A percentile compares a stretch with the other conserved stretches of the same genome.
phyloP scores from a whole-genome alignment of 2,888 invertebrate genomes.

The Melangyna quadrimaculata region DNA sequence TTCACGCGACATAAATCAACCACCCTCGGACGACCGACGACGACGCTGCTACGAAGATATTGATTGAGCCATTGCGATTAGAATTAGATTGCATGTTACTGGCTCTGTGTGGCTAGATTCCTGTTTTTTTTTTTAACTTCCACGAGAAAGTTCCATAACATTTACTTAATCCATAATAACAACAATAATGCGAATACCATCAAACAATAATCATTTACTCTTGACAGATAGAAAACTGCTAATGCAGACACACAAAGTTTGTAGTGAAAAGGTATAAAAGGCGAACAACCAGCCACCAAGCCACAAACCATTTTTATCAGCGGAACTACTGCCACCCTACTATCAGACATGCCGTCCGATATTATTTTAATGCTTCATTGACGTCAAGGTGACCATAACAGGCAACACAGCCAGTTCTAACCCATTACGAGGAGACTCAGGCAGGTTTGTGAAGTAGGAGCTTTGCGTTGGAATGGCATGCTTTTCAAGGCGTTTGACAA shows the following conservation, averaged over 20 bases:
- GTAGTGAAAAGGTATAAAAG: neutral
- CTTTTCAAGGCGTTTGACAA: slow-evolving; percentile 11
- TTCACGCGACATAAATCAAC: slow-evolving; percentile 6
- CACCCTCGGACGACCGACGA: too few species aligned
- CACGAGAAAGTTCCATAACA: slow-evolving; percentile 1
- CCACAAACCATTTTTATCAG: slow-evolving; percentile 8
- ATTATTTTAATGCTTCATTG: slow-evolving; percentile 56
- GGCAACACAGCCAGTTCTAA: slow-evolving; percentile 8
- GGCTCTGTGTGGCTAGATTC: neutral
- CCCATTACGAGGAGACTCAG: neutral
- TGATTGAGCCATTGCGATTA: slow-evolving; percentile 54
- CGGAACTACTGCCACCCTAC: neutral
- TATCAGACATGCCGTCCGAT: neutral
- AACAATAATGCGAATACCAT: slow-evolving; percentile 26
- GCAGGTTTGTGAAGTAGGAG: slow-evolving; percentile 9
- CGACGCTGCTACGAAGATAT: slow-evolving; percentile 29
- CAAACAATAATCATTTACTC: slow-evolving; percentile 25
- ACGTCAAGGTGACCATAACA: slow-evolving; percentile 59
- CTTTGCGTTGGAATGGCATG: neutral
- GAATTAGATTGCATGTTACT: slow-evolving; percentile 31
- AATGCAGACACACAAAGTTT: neutral
- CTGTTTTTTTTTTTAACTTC: neutral
- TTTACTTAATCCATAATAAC: slow-evolving; percentile 11
- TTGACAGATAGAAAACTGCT: slow-evolving; percentile 27
- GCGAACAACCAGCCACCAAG: neutral